Evolutionary conservation across 2,797 vertebrate genomes (phyloP).

Genomic region (Centropyge bicolor): DNA sequence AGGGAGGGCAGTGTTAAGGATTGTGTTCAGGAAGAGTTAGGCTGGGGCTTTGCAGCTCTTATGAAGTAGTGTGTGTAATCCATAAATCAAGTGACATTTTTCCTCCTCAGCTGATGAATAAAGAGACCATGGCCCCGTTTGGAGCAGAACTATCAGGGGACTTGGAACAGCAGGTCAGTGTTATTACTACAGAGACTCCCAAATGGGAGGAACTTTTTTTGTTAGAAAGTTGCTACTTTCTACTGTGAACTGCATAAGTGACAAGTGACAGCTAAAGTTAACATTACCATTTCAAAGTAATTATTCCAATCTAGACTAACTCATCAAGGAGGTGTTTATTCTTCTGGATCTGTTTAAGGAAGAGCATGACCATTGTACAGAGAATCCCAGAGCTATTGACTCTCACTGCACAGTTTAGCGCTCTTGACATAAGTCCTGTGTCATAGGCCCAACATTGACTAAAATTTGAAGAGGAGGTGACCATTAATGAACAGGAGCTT

Average conservation of each 20-base stretch:
- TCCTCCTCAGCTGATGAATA: constrained; percentile 92
- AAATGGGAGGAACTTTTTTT: not conserved
- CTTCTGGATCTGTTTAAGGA: not conserved
- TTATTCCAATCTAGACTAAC: not conserved
- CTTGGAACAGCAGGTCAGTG: constrained; percentile 91
- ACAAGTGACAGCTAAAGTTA: too few species aligned
- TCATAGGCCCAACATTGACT: not conserved
- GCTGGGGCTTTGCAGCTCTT: constrained; percentile 7
- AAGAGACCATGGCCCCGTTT: constrained; percentile 85
- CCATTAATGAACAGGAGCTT: not conserved
- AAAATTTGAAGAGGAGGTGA: not conserved
- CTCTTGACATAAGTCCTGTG: not conserved
- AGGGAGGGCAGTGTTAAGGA: not conserved
- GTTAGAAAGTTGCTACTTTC: not conserved
- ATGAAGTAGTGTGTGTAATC: constrained; percentile 9
- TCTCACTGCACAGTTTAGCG: not conserved
- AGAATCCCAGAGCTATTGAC: not conserved
- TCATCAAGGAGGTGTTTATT: not conserved
- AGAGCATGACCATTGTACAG: not conserved
- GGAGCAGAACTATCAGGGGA: constrained; percentile 88
- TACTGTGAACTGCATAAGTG: constrained; percentile 2
- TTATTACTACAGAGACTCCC: constrained; percentile 2
- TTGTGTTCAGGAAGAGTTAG: too few species aligned
- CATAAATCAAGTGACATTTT: constrained; percentile 35
- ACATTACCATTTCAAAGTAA: not conserved